phyloP scores from a whole-genome alignment of 2,797 vertebrate genomes.

The Tenualosa ilisha region DNA sequence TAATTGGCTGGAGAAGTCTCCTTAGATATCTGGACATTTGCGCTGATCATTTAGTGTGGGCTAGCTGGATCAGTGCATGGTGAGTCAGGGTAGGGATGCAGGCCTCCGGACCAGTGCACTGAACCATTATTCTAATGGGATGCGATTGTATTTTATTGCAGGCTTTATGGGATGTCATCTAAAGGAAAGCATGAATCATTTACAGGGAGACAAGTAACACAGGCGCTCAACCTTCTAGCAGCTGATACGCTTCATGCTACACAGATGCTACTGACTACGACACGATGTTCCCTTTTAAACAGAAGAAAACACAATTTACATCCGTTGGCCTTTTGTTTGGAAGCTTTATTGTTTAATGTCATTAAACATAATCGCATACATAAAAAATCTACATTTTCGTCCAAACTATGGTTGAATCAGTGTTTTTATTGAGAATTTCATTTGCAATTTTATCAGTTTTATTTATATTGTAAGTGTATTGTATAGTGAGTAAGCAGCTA shows the following conservation, averaged over 20 bases:
- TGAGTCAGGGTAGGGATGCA: background rate
- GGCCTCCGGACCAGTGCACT: background rate
- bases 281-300: background rate
- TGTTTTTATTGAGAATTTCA: too few relatives aligned
- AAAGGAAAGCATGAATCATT: background rate
- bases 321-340: background rate
- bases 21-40: background rate
- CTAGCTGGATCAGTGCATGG: background rate
- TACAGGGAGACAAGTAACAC: background rate
- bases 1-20: slow-evolving; percentile 15
- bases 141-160: background rate
- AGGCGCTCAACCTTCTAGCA: background rate
- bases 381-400: background rate
- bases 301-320: background rate
- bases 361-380: background rate
- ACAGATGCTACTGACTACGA: background rate
- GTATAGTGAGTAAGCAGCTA: too few relatives aligned
- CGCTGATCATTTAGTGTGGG: background rate
- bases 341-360: background rate
- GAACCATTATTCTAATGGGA: background rate
- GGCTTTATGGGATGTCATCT: background rate
- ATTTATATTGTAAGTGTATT: too few relatives aligned
- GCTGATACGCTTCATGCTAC: background rate
- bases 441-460: too few relatives aligned
- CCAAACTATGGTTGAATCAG: too few relatives aligned